Evolutionary conservation across 2,888 invertebrate genomes (phyloP).

Genomic region (Saturnia japonica): DNA sequence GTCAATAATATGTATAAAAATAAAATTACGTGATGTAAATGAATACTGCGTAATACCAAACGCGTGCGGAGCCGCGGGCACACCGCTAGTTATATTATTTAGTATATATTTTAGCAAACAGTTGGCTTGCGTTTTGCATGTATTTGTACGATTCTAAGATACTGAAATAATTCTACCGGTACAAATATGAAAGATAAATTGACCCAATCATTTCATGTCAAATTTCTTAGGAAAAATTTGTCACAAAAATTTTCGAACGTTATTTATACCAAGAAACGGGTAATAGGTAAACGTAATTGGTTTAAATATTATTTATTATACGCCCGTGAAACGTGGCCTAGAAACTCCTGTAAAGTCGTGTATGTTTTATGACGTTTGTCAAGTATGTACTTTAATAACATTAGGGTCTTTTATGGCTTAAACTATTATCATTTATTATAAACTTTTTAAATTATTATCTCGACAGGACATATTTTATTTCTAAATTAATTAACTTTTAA

Average conservation of each 20-base stretch:
- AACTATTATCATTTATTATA: too few relatives aligned
- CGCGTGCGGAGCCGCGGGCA: too few relatives aligned
- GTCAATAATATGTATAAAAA: too few relatives aligned
- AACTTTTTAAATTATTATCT: too few relatives aligned
- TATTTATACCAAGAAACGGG: neutral
- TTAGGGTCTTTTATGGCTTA: neutral
- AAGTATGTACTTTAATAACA: neutral
- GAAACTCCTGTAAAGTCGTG: neutral
- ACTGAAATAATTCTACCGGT: neutral
- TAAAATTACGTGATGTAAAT: too few relatives aligned
- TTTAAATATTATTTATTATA: conserved; percentile 3
- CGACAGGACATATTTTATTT: too few relatives aligned
- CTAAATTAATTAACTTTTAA: too few relatives aligned
- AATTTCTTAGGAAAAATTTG: neutral
- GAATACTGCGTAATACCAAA: too few relatives aligned
- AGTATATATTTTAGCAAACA: too few relatives aligned
- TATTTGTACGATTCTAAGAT: neutral
- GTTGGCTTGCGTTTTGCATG: neutral
- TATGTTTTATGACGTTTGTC: neutral
- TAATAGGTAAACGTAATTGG: neutral
- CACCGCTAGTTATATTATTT: neutral
- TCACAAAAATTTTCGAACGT: neutral
- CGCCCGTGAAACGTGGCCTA: neutral
- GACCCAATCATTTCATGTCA: neutral
- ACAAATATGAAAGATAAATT: neutral